A percentile compares a stretch with the other conserved stretches of the same genome.
phyloP scores from a whole-genome alignment of 2,888 invertebrate species.

The Tupiocoris notatus region DNA sequence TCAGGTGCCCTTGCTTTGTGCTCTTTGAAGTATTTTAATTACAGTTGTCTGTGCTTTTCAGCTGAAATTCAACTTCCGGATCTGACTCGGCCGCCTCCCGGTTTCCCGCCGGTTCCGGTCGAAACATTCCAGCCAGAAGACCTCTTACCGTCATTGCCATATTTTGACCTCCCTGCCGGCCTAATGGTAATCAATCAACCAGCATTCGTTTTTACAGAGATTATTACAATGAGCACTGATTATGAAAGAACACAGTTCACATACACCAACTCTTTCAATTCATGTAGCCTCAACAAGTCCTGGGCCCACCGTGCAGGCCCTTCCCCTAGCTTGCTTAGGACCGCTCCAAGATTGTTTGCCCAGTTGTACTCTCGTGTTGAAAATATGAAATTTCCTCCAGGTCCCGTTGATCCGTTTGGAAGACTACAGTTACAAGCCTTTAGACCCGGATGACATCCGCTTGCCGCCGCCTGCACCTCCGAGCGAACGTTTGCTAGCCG shows the following conservation, averaged over 20 bases:
- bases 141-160: constrained; percentile 85
- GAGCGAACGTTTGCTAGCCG: constrained; percentile 85
- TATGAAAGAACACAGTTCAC: no score
- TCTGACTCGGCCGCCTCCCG: constrained; percentile 75
- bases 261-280: no score
- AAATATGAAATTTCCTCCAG: no score
- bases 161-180: constrained; percentile 95
- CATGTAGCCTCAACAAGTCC: no score
- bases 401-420: constrained; percentile 91
- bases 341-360: no score
- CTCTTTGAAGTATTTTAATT: constrained; percentile 1
- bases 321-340: no score
- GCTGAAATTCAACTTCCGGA: constrained; percentile 63
- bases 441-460: constrained; percentile 86
- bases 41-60: constrained; percentile 32
- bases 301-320: no score
- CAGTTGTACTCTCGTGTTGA: no score
- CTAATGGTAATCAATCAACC: constrained; percentile 79
- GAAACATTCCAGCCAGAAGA: constrained; percentile 57
- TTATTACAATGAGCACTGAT: no score
- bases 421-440: constrained; percentile 82
- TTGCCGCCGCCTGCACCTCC: constrained; percentile 95
- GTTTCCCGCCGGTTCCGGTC: constrained; percentile 52
- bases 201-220: no score
- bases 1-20: neutral